Percentiles rank a stretch among this genome's conserved stretches.
These are phyloP conservation scores for Candoia aspera DNA, from an alignment of 2,113 vertebrate species.

Conservation along the genomic window DNA sequence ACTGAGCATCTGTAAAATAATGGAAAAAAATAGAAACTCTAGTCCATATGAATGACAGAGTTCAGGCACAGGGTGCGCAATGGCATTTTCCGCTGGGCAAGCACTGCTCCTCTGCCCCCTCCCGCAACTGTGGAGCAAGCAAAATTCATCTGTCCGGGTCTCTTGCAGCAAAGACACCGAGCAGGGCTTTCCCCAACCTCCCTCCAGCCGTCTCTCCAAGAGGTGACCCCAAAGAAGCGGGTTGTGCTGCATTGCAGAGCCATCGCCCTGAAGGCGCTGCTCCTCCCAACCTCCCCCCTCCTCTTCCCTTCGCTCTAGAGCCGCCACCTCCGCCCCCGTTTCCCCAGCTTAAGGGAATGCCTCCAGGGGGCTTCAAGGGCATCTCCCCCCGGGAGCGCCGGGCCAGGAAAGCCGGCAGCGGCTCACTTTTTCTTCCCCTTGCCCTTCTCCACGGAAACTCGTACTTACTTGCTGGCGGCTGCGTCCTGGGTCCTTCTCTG, in stretches of 20 bases:
- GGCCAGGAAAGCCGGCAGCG: not conserved
- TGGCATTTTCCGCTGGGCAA: conserved; percentile 40
- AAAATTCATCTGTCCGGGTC: not conserved
- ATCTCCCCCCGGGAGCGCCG: not conserved
- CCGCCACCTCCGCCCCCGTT: no score
- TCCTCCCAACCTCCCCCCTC: not conserved
- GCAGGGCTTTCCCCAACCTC: not conserved
- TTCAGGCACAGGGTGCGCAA: conserved; percentile 15
- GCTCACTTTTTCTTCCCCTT: not conserved
- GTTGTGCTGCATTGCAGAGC: not conserved
- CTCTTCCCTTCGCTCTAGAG: not conserved
- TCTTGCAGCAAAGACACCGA: not conserved
- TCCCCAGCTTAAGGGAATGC: not conserved
- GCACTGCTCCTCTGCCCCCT: not conserved
- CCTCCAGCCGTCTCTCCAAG: not conserved
- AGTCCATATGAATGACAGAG: conserved; percentile 34
- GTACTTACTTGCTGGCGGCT: conserved; percentile 29
- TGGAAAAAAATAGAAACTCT: no score
- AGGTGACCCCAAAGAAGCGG: not conserved
- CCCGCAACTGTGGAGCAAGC: not conserved
- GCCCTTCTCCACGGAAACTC: not conserved
- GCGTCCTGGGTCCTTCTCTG: conserved; percentile 59
- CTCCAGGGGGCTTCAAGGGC: not conserved
- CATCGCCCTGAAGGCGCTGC: not conserved
- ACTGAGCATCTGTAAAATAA: conserved; percentile 1